Evolutionary conservation across 2,888 invertebrate genomes (phyloP).

Genomic region (Eudasyphora cyanicolor): DNA sequence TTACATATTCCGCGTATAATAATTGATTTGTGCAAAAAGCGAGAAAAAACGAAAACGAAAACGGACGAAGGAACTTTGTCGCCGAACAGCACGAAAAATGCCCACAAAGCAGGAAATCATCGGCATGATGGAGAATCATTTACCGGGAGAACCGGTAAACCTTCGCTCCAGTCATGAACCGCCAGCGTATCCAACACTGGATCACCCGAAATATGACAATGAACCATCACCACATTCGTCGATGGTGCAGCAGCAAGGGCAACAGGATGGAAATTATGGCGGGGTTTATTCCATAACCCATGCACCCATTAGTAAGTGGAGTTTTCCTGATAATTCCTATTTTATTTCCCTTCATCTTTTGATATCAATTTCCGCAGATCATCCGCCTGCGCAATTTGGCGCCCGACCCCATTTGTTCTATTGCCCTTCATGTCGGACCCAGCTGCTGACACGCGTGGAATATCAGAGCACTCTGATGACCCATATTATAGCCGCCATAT

Average conservation of each 20-base stretch:
- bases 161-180: slow-evolving; percentile 3
- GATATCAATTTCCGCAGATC: slow-evolving; percentile 5
- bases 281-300: slow-evolving; percentile 39
- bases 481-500: slow-evolving; percentile 52
- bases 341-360: too few species aligned
- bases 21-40: not conserved
- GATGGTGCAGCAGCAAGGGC: not conserved
- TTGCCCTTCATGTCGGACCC: slow-evolving; percentile 50
- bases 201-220: not conserved
- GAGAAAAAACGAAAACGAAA: not conserved
- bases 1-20: slow-evolving; percentile 8
- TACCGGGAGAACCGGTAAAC: slow-evolving; percentile 55
- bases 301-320: slow-evolving; percentile 44
- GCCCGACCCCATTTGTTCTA: slow-evolving; percentile 54
- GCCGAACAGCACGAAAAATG: slow-evolving; percentile 26
- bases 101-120: slow-evolving; percentile 59
- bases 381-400: slow-evolving; percentile 46
- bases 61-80: not conserved
- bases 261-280: not conserved
- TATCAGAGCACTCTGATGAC: slow-evolving; percentile 57
- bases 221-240: not conserved
- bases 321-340: slow-evolving; percentile 1
- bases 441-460: slow-evolving; percentile 46
- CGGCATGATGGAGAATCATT: slow-evolving; percentile 56
- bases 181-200: slow-evolving; percentile 51